Evolutionary conservation across 2,888 invertebrate species (phyloP).

Genomic region (Volucella inflata): DNA sequence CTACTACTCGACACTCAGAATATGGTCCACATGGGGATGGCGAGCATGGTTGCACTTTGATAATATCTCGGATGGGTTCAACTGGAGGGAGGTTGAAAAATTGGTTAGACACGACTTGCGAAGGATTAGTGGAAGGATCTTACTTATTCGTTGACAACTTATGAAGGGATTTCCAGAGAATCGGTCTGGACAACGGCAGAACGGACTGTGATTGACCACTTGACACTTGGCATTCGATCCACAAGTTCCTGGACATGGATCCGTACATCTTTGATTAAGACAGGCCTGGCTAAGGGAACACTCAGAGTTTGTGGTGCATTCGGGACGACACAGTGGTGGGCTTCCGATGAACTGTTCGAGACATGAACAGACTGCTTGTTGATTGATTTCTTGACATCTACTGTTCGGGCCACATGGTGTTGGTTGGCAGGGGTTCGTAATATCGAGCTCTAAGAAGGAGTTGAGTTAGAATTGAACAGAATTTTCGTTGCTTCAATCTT

Average conservation of each 20-base stretch:
- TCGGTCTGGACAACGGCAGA: constrained; percentile 87
- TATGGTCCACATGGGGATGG: constrained; percentile 88
- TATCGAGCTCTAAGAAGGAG: constrained; percentile 78
- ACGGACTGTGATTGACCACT: constrained; percentile 91
- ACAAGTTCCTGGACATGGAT: constrained; percentile 90
- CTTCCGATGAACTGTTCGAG: constrained; percentile 87
- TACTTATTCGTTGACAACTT: constrained; percentile 86
- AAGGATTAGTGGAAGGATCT: constrained; percentile 75
- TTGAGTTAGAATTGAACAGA: background rate
- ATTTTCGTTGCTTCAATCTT: constrained; percentile 77
- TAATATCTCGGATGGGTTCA: constrained; percentile 78
- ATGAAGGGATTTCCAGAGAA: constrained; percentile 88
- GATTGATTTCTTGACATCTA: constrained; percentile 86
- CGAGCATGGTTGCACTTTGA: constrained; percentile 85
- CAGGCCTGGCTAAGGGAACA: constrained; percentile 90
- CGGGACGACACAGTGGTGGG: constrained; percentile 89
- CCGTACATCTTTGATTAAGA: constrained; percentile 88
- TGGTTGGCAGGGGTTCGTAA: constrained; percentile 85
- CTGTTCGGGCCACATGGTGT: constrained; percentile 88
- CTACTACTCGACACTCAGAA: constrained; percentile 87
- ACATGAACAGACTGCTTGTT: constrained; percentile 89
- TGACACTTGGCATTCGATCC: constrained; percentile 89
- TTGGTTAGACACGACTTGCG: background rate
- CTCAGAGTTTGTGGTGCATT: constrained; percentile 89
- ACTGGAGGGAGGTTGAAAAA: constrained; percentile 53